Conservation (phyloP, 1,140 invertebrate species). For the Dufourea novaeangliae region DNA sequence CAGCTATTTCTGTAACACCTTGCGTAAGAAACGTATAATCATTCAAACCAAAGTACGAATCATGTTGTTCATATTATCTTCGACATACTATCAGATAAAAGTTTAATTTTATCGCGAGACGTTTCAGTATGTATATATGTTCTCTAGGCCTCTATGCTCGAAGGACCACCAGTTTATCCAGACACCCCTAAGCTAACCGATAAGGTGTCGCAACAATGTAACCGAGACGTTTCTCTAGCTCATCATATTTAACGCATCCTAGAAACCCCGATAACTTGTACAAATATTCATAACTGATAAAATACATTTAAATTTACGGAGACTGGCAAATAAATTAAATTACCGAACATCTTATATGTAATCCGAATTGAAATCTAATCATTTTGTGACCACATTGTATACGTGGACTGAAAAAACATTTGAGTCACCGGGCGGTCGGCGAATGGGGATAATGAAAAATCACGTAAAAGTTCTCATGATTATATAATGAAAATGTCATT, state of each 20-base stretch:
- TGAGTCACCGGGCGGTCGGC: too few relatives aligned
- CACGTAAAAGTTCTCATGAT: constrained; percentile 53
- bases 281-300: neutral
- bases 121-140: neutral
- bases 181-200: constrained; percentile 32
- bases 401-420: too few relatives aligned
- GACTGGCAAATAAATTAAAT: neutral
- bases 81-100: neutral
- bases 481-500: constrained; percentile 83
- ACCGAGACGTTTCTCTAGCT: neutral
- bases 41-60: too few relatives aligned
- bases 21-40: too few relatives aligned
- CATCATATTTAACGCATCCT: constrained; percentile 30
- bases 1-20: too few relatives aligned
- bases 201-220: neutral
- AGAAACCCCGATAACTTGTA: too few relatives aligned
- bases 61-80: too few relatives aligned
- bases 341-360: too few relatives aligned
- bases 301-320: neutral
- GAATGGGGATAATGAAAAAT: constrained; percentile 55
- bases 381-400: neutral
- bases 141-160: constrained; percentile 37
- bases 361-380: too few relatives aligned
- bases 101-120: neutral
- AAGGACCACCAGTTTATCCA: constrained; percentile 49